Percentiles rank a stretch among this genome's conserved stretches.
These are phyloP conservation scores for Pharmacophagus antenor DNA, from an alignment of 2,888 invertebrate species.

Conservation along the genomic window DNA sequence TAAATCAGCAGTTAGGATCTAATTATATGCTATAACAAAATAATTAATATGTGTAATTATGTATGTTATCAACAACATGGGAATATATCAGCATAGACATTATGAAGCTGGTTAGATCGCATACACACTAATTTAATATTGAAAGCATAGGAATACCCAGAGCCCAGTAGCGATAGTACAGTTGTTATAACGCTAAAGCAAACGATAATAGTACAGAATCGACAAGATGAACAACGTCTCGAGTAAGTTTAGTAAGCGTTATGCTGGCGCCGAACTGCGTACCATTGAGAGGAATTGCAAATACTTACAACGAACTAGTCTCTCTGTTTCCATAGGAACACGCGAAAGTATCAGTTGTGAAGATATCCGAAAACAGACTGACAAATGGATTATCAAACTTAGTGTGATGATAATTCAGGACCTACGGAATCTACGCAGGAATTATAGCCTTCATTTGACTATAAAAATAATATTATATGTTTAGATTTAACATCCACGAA, in stretches of 20 bases:
- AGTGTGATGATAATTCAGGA: conserved; percentile 9
- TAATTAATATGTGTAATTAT: conserved; percentile 53
- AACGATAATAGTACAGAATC: conserved; percentile 76
- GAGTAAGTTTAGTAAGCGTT: conserved; percentile 74
- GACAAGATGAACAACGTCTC: conserved; percentile 72
- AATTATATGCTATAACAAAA: conserved; percentile 71
- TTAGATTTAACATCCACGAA: conserved; percentile 44
- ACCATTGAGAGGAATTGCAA: conserved; percentile 62
- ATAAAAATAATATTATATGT: conserved; percentile 40
- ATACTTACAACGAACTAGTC: conserved; percentile 77
- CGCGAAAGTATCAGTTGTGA: conserved; percentile 59
- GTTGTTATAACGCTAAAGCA: conserved; percentile 77
- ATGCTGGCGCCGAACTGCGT: conserved; percentile 68
- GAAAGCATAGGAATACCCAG: conserved; percentile 80
- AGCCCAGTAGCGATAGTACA: conserved; percentile 78
- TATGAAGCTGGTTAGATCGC: conserved; percentile 78
- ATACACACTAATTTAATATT: conserved; percentile 80
- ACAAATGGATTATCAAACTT: conserved; percentile 59
- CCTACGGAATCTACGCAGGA: conserved; percentile 44
- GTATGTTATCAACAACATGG: conserved; percentile 75
- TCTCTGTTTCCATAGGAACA: conserved; percentile 61
- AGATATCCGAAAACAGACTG: conserved; percentile 62
- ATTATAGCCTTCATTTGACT: conserved; percentile 56
- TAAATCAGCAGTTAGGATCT: conserved; percentile 75
- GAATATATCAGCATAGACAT: conserved; percentile 78